Evolutionary conservation across 2,888 invertebrate genomes (phyloP), one percentile per base, ranked within the genome.

Genomic region (Tiphia femorata): DNA sequence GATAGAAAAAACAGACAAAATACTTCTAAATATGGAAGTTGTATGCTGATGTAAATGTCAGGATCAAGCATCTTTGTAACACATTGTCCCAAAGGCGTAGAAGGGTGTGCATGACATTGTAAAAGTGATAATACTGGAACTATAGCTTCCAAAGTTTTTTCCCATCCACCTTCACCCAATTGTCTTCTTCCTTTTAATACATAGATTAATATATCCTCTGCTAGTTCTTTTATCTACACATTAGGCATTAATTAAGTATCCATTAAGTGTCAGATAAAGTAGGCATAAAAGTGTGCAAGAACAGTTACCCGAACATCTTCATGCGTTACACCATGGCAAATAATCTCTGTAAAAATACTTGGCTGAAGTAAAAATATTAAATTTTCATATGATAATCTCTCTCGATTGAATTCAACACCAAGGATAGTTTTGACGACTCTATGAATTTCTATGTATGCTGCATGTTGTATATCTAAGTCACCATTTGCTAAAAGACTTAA

Each of bases 11-110:
- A 29, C 12, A 3, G 2, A 7, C 8, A 12, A 33, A 33, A 5
- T 33, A 33, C 33, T 67, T 89, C 89, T 3, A 86, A 72, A 2
- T 78, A 78, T 0, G 89, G 86, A 42, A 91, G 84, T 27, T 86
- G 85, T 84, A 90, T 86, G 56, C 86, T 85, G 40, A 86, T 84
- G 1, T 88, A 88, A 72, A 88, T 86, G 63, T 91, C 90, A 0
- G 86, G 86, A 77, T 91, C 90, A 12, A 90, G 79, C 17, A 91
- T 87, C 72, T 88, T 88, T 59, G 89, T 85, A 42, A 91, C 84
- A 1, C 88, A 86, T 77, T 88, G 86, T 0, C 91, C 91, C 79
- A 87, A 64, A 54, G 82, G 37, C 8, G 76, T 87, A 76, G 67
- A 86, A 84, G 81, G 87, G 81, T 68, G 85, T 0, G 88, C 87